These are phyloP conservation scores for Drosophila emarginata DNA, from an alignment of 2,888 invertebrate species.

Conservation along the genomic window DNA sequence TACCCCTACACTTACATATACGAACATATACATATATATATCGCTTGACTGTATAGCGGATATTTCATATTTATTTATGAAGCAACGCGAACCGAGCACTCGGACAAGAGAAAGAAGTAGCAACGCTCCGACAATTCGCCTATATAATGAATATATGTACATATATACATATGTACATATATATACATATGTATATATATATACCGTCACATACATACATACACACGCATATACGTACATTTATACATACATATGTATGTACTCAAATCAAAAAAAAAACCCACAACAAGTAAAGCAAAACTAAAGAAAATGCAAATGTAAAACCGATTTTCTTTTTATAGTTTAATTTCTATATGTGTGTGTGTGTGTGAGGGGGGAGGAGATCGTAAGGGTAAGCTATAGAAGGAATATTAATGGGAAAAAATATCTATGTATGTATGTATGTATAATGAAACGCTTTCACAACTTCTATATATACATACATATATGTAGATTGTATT, in stretches of 20 bases:
- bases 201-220: neutral
- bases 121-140: slow-evolving; percentile 6
- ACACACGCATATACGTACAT: no score
- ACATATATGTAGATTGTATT: slow-evolving; percentile 2
- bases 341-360: neutral
- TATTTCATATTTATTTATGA: slow-evolving; percentile 39
- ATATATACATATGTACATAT: neutral
- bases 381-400: no score
- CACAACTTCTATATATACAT: neutral
- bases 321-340: slow-evolving; percentile 20
- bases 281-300: neutral
- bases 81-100: slow-evolving; percentile 22
- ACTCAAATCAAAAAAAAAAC: neutral
- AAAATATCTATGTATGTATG: no score
- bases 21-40: neutral
- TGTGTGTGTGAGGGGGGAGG: neutral
- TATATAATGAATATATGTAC: slow-evolving; percentile 28
- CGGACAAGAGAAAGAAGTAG: slow-evolving; percentile 27
- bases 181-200: neutral
- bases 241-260: neutral
- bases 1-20: neutral
- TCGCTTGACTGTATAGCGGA: slow-evolving; percentile 7
- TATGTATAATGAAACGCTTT: neutral
- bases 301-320: slow-evolving; percentile 4
- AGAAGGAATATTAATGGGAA: neutral